phyloP scores from a whole-genome alignment of 2,113 vertebrate species.

The Tringa solitaria region DNA sequence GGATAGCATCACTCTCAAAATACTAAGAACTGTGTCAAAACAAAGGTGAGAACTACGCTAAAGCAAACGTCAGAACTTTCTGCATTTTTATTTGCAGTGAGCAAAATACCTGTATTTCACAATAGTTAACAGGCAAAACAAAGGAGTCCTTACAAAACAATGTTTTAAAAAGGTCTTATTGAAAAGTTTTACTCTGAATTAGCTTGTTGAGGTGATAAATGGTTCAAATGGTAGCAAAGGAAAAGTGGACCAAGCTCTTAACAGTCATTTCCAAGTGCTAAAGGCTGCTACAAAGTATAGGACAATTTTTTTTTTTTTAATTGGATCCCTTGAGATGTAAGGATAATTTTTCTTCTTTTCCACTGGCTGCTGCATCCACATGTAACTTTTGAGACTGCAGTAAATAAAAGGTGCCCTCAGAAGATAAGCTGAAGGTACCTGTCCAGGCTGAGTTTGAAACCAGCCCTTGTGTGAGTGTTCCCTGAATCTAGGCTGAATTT shows the following conservation, averaged over 20 bases:
- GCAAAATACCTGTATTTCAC: conserved; percentile 13
- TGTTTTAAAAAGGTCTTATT: neutral
- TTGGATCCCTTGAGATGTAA: neutral
- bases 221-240: neutral
- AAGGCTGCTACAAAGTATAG: neutral
- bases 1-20: neutral
- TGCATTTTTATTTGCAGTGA: neutral
- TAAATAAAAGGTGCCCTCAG: neutral
- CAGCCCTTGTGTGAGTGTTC: neutral
- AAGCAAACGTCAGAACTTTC: neutral
- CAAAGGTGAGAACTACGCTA: neutral
- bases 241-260: neutral
- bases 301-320: neutral
- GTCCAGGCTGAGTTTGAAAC: neutral
- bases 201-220: neutral
- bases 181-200: neutral
- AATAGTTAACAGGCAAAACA: neutral
- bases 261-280: neutral
- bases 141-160: neutral
- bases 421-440: neutral
- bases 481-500: neutral
- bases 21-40: conserved; percentile 10
- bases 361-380: neutral
- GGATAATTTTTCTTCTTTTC: neutral
- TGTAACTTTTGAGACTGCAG: neutral